Base-by-base conservation (phyloP, 1,140 invertebrate genomes). In the Cheumatopsyche charites region DNA sequence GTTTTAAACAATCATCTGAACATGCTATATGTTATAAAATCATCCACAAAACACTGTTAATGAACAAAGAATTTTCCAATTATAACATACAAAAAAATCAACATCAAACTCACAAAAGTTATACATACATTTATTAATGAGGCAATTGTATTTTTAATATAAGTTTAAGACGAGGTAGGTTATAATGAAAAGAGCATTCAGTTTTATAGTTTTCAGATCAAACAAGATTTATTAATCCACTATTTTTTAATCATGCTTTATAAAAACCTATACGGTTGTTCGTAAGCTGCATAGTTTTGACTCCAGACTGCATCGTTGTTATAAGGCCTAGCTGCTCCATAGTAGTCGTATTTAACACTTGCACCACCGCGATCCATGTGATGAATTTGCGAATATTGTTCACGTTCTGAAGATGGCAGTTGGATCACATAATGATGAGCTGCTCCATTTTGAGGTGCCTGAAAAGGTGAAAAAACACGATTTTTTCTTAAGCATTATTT, bases 241-340 rank as follows among this genome's bases (percentile, higher is more conserved):
- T 49, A 49, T 49, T 49, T 49, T 17, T 58, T 25, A 25, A 12
- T 58, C 55, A 58, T 58, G 55, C 55, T 58, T 58, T 58, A 58
- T 58, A 58, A 58, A 58, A 68, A 75, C 74, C 68, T 61, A 36
- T 66, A 47, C 13, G 47, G 15, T 19, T 67, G 72, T 41, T 76
- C 43, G 21, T 76, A 76, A 26, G 74, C 74, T 15, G 71, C 68
- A 36, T 76, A 76, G 41, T 73, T 52, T 19, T 52, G 69, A 1
- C 47, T 58, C 63, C 58, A 62, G 1, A 42, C 23, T 15, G 49
- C 19, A 1, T 68, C 55, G 12, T 1, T n/a, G 29, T 75, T 73
- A 19, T 55, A 71, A 1, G 74, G 72, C 42, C 55, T 65, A 0
- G 74, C 74, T 7, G 74, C 74, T 41, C 74, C 74, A 63, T 76